phyloP scores from a whole-genome alignment of 2,888 invertebrate genomes.

The Athalia cordata region DNA sequence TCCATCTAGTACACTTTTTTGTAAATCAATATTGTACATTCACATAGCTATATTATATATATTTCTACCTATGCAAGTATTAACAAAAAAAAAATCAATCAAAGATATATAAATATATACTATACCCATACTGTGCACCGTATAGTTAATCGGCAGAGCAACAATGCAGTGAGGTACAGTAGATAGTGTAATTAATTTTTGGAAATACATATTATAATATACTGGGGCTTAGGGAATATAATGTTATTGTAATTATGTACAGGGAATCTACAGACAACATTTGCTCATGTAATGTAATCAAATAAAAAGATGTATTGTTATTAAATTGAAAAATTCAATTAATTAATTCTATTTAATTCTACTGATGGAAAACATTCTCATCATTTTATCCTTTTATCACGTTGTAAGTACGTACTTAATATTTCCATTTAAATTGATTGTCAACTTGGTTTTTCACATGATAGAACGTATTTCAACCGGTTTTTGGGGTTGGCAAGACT shows the following conservation, averaged over 20 bases:
- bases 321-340: conserved; percentile 23
- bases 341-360: neutral
- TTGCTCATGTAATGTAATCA: conserved; percentile 66
- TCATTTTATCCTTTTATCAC: no score
- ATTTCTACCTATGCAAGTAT: conserved; percentile 49
- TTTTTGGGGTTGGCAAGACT: neutral
- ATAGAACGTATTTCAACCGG: neutral
- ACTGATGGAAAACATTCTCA: neutral
- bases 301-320: conserved; percentile 63
- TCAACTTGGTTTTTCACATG: no score
- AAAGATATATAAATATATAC: conserved; percentile 53
- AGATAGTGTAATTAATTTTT: conserved; percentile 15
- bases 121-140: neutral
- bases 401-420: no score
- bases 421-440: no score
- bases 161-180: conserved; percentile 14
- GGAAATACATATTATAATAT: conserved; percentile 11
- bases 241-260: conserved; percentile 63
- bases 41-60: conserved; percentile 36
- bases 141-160: conserved; percentile 30
- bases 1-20: conserved; percentile 52
- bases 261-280: conserved; percentile 58
- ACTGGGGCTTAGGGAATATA: conserved; percentile 43
- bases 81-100: conserved; percentile 56
- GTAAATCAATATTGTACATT: conserved; percentile 45